Evolutionary conservation across 1,140 invertebrate genomes (phyloP).

Genomic region (Aphaenogaster rudis): DNA sequence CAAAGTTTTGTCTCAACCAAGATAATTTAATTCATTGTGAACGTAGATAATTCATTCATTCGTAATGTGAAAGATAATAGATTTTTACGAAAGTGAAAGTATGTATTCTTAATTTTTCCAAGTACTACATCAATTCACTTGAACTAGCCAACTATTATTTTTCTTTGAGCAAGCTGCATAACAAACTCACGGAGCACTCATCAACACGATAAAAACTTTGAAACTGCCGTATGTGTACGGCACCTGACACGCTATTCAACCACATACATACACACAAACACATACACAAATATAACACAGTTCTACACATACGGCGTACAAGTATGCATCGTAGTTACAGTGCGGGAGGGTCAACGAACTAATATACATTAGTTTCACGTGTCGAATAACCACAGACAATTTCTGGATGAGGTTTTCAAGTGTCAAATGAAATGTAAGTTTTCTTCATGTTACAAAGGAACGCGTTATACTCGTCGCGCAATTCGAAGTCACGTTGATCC

Average conservation of each 20-base stretch:
- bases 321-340: conserved; percentile 11
- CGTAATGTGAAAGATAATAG: not conserved
- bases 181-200: conserved; percentile 9
- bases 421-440: conserved; percentile 35
- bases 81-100: conserved; percentile 1
- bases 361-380: conserved; percentile 56
- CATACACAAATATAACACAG: not conserved
- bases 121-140: not conserved
- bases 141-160: not conserved
- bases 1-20: no score
- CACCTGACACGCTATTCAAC: conserved; percentile 3
- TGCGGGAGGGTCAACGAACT: conserved; percentile 55
- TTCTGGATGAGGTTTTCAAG: conserved; percentile 34
- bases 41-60: not conserved
- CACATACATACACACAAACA: not conserved
- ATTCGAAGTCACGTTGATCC: conserved; percentile 38
- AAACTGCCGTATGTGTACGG: not conserved
- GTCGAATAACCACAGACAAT: conserved; percentile 53
- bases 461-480: conserved; percentile 54
- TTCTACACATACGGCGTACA: not conserved
- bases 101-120: not conserved
- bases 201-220: conserved; percentile 18
- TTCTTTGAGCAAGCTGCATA: not conserved
- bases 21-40: conserved; percentile 11
- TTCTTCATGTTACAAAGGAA: conserved; percentile 49